These are phyloP conservation scores for Reticulitermes lucifugus DNA, from an alignment of 2,888 invertebrate species.

Conservation along the genomic window DNA sequence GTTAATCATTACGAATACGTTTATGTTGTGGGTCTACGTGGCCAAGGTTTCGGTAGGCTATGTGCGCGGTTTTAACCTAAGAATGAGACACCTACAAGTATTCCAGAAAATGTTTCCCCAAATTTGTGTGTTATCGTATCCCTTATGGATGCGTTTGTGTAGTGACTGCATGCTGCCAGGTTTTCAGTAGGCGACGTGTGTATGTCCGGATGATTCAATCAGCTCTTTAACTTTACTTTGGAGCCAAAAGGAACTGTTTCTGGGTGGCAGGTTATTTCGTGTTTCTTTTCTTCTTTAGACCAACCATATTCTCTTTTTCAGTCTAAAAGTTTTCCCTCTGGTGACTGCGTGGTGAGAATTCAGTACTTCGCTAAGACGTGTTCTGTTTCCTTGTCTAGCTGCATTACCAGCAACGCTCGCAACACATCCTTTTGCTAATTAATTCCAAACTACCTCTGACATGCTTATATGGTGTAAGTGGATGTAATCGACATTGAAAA, in stretches of 20 bases:
- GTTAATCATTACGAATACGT: too few relatives aligned
- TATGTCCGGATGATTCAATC: neutral
- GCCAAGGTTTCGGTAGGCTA: too few relatives aligned
- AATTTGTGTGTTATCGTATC: too few relatives aligned
- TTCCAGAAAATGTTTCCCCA: too few relatives aligned
- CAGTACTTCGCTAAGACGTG: neutral
- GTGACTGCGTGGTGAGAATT: neutral
- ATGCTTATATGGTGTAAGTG: neutral
- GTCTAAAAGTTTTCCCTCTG: neutral
- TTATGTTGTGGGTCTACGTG: too few relatives aligned
- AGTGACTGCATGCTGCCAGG: neutral
- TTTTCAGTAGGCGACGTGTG: neutral
- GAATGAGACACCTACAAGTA: too few relatives aligned
- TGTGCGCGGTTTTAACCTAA: too few relatives aligned
- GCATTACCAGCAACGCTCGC: neutral
- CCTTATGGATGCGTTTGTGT: too few relatives aligned
- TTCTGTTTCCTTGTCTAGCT: neutral
- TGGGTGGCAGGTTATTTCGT: neutral
- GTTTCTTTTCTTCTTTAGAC: constrained; percentile 7
- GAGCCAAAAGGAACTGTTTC: neutral
- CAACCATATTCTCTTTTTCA: neutral
- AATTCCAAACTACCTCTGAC: neutral
- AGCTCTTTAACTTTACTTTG: neutral
- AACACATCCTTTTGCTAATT: neutral
- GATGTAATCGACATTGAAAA: neutral